Evolutionary conservation across 2,888 invertebrate species (phyloP).

Genomic region (Erebia ligea): DNA sequence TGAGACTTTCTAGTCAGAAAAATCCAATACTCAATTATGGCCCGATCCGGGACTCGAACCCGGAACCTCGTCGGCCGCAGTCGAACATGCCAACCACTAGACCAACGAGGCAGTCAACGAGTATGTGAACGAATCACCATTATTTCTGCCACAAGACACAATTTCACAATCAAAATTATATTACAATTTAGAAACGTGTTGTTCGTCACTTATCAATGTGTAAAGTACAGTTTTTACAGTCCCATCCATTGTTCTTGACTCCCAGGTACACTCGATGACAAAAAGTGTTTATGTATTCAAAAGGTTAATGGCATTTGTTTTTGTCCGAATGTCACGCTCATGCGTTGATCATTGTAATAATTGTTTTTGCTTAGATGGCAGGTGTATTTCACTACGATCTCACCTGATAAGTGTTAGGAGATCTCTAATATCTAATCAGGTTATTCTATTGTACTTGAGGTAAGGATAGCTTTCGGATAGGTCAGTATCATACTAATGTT

Average conservation of each 20-base stretch:
- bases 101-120: too few species aligned
- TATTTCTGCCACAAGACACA: conserved; percentile 8
- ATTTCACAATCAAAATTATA: conserved; percentile 11
- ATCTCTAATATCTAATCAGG: too few species aligned
- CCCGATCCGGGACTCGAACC: too few species aligned
- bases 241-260: conserved; percentile 31
- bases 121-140: not conserved
- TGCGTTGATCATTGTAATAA: not conserved
- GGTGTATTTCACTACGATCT: not conserved
- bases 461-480: too few species aligned
- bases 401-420: not conserved
- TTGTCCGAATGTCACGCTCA: conserved; percentile 1
- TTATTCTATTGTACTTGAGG: too few species aligned
- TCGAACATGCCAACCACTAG: too few species aligned
- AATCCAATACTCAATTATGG: too few species aligned
- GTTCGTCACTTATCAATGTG: conserved; percentile 15
- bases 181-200: conserved; percentile 9
- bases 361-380: not conserved
- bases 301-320: conserved; percentile 29
- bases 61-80: too few species aligned
- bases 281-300: conserved; percentile 17
- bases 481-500: too few species aligned
- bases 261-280: conserved; percentile 28
- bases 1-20: too few species aligned
- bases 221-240: conserved; percentile 20